phyloP scores from a whole-genome alignment of 2,113 vertebrate genomes.

The Redunca redunca region DNA sequence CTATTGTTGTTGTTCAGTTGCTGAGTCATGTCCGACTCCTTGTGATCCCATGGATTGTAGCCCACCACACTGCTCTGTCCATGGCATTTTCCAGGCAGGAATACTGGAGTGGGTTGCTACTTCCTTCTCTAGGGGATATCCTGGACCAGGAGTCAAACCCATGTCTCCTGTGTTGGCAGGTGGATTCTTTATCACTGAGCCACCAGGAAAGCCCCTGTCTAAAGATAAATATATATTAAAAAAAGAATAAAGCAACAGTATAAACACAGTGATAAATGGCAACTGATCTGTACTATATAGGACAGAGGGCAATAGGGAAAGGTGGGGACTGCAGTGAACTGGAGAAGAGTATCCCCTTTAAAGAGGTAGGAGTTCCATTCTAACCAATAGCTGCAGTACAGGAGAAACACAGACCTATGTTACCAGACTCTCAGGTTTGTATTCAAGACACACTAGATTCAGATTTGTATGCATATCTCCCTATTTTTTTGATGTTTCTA shows the following conservation, averaged over 20 bases:
- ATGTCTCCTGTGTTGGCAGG: background rate
- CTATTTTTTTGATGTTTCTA: background rate
- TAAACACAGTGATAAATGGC: background rate
- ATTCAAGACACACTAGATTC: background rate
- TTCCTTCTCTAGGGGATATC: background rate
- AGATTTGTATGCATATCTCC: background rate
- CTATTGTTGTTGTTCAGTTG: background rate
- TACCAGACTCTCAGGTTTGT: background rate
- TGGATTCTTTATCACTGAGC: background rate
- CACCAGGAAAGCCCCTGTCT: background rate
- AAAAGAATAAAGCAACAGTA: background rate
- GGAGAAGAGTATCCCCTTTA: background rate
- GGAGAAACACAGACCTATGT: background rate
- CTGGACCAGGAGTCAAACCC: fast-evolving
- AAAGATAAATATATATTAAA: background rate
- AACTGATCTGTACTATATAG: background rate
- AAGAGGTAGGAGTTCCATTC: background rate
- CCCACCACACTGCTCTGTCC: background rate
- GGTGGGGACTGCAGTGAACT: background rate
- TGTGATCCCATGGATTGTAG: background rate
- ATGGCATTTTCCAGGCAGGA: background rate
- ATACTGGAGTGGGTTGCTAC: background rate
- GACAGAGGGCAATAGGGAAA: background rate
- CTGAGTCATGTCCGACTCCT: background rate
- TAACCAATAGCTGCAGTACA: background rate